A percentile compares a stretch with the other conserved stretches of the same genome.
These are phyloP conservation scores for Cyprichromis sp. DNA, from an alignment of 2,113 vertebrate species.

Conservation along the genomic window DNA sequence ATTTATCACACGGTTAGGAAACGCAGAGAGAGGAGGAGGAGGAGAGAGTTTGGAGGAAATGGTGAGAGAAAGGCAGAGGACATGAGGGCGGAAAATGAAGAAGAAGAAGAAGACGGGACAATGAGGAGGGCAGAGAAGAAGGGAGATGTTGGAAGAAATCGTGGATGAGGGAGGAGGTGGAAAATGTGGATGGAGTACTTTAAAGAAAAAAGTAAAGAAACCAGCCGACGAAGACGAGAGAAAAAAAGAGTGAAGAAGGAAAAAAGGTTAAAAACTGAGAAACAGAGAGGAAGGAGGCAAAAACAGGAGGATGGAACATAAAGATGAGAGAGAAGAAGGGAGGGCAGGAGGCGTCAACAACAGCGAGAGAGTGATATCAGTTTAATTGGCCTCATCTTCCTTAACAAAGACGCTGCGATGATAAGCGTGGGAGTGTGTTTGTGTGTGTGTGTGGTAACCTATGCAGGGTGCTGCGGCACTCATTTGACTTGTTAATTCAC, in stretches of 20 bases:
- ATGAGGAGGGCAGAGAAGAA: background rate
- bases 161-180: background rate
- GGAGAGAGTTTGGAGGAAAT: background rate
- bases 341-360: constrained; percentile 7
- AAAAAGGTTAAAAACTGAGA: background rate
- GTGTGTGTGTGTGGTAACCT: constrained; percentile 43
- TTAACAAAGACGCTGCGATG: constrained; percentile 54
- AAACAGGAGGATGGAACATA: background rate
- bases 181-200: background rate
- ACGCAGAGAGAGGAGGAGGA: background rate
- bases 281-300: background rate
- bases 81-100: background rate
- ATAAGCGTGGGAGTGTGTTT: constrained; percentile 38
- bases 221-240: background rate
- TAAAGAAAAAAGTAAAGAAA: background rate
- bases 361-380: constrained; percentile 42
- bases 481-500: constrained; percentile 71
- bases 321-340: background rate
- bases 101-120: background rate
- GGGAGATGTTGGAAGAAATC: background rate
- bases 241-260: background rate
- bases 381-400: constrained; percentile 59
- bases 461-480: constrained; percentile 56
- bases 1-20: constrained; percentile 60
- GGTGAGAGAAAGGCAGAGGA: background rate